Evolutionary conservation across 2,113 vertebrate genomes (phyloP).

Genomic region (Arizona elegans): DNA sequence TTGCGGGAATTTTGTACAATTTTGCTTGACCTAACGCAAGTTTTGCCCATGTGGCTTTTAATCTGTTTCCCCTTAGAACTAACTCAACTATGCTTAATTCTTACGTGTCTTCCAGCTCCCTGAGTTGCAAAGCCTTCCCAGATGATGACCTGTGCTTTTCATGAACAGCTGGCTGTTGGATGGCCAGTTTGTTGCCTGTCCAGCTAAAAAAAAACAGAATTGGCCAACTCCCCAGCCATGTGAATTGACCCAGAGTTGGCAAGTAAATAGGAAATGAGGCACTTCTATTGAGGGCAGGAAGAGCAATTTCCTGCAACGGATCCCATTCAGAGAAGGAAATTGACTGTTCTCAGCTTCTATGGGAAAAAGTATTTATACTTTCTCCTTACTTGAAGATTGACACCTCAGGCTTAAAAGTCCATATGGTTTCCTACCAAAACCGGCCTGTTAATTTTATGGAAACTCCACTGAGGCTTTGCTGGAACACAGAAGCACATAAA

Average conservation of each 20-base stretch:
- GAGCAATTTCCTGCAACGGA: neutral
- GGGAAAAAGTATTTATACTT: neutral
- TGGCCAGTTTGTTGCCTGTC: neutral
- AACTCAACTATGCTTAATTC: neutral
- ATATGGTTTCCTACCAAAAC: neutral
- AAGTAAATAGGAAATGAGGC: conserved; percentile 3
- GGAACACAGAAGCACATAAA: neutral
- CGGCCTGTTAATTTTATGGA: neutral
- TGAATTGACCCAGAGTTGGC: neutral
- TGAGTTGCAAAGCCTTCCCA: neutral
- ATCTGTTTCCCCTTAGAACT: neutral
- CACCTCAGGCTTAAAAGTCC: neutral
- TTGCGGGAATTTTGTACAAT: neutral
- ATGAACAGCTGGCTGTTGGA: neutral
- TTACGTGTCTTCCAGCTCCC: neutral
- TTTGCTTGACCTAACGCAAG: neutral
- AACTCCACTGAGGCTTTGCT: neutral
- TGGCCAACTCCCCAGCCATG: neutral
- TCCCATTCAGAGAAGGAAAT: conserved; percentile 1
- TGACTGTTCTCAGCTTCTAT: neutral
- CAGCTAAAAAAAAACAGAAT: neutral
- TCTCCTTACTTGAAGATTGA: neutral
- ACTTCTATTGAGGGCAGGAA: neutral
- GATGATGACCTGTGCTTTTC: neutral
- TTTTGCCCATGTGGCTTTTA: neutral